Evolutionary conservation across 2,888 invertebrate species (phyloP).

Genomic region (Drosophila barbarae): DNA sequence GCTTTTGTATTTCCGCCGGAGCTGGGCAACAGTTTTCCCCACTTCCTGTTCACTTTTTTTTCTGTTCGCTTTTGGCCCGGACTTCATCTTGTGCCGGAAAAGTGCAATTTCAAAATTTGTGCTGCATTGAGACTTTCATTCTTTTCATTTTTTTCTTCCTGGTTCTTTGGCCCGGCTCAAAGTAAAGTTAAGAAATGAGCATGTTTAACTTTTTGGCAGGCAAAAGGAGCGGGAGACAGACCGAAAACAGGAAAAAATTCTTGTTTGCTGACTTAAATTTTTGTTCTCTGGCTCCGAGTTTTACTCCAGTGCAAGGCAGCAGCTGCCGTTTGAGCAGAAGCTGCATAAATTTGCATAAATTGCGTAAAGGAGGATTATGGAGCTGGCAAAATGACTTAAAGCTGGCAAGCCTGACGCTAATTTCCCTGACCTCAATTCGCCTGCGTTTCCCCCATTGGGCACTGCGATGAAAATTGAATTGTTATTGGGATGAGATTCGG

Average conservation of each 20-base stretch:
- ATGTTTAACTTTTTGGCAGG: constrained; percentile 55
- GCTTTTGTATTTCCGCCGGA: constrained; percentile 73
- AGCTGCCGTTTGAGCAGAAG: constrained; percentile 48
- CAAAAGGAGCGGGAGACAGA: constrained; percentile 23
- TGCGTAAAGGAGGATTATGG: constrained; percentile 27
- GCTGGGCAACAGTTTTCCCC: constrained; percentile 45
- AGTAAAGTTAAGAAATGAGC: constrained; percentile 52
- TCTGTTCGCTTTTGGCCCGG: constrained; percentile 1
- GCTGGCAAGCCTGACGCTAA: constrained; percentile 52
- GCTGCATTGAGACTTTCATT: constrained; percentile 48
- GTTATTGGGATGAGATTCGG: not conserved
- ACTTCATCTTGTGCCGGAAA: constrained; percentile 58
- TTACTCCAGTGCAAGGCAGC: constrained; percentile 40
- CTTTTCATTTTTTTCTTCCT: constrained; percentile 6
- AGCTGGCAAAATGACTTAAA: constrained; percentile 34
- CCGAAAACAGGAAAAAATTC: constrained; percentile 29
- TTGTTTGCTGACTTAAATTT: constrained; percentile 45
- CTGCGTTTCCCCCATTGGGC: not conserved
- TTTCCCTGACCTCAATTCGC: constrained; percentile 58
- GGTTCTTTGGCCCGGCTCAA: constrained; percentile 22
- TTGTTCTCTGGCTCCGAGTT: constrained; percentile 28
- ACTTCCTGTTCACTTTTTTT: constrained; percentile 22
- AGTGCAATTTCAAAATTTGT: constrained; percentile 71
- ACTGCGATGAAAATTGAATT: constrained; percentile 7
- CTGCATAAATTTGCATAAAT: constrained; percentile 60